Base-by-base conservation (phyloP, 2,797 vertebrate genomes). In the Vireo griseus region DNA sequence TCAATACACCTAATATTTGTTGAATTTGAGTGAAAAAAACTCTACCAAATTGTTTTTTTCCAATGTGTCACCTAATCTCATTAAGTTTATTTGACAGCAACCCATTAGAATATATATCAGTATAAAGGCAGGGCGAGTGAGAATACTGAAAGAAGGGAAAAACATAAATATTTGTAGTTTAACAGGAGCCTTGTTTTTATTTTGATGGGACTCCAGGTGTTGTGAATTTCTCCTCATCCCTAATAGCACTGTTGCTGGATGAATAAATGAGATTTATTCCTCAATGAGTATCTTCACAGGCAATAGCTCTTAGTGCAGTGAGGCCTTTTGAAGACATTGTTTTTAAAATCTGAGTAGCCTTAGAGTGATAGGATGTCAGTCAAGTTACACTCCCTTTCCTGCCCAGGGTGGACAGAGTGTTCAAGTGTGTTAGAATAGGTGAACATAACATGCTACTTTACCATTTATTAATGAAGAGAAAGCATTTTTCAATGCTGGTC, bases 11-110 rank as follows among this genome's bases (percentile, higher is more conserved):
- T 79, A 72, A 33, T 66, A 73, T 48, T 96, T 95, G 88, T 55
- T 90, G 83, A 95, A 92, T 93, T 94, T 92, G 24, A 92, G 20
- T 89, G 85, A 90, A 81, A 66, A 87, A 54, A n/a, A 14, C 39
- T 4, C 42, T 63, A 75, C 8, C 65, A 80, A 92, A 65, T 37
- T 81, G 3, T 82, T 86, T 78, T 39, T 92, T 86, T 75, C 81
- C 44, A 73, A 29, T 84, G 11, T 94, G 18, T 57, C 76, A 11
- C 50, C 26, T 86, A 86, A 89, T 71, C 57, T 93, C 35, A 83
- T 48, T 44, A 93, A 90, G 28, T 39, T 54, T 90, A 24, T 90
- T 94, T 95, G 71, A 92, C 40, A 94, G 29, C 7, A 91, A 26
- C 11, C 14, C 39, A 29, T 92, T 96, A 93, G 91, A 62, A 91